A percentile compares a stretch with the other conserved stretches of the same genome.
These are phyloP conservation scores for Patella vulgata DNA, from an alignment of 1,140 invertebrate species.

Conservation along the genomic window DNA sequence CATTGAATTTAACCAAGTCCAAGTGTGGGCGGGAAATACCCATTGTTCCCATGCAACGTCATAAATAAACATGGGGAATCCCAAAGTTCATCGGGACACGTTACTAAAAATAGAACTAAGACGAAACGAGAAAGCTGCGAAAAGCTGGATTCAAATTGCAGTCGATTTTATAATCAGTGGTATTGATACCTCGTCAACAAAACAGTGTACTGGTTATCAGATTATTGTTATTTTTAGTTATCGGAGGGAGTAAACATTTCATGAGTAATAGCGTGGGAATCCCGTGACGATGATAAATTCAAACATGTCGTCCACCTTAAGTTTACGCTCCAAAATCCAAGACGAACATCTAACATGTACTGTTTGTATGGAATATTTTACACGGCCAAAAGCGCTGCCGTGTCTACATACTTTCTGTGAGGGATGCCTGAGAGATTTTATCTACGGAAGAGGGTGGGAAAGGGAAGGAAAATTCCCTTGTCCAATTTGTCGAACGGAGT, in stretches of 20 bases:
- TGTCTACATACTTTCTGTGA: constrained; percentile 62
- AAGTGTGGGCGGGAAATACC: no score
- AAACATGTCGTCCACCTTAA: constrained; percentile 27
- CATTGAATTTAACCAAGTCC: no score
- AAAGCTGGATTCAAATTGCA: no score
- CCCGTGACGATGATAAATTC: constrained; percentile 3
- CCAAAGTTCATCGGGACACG: no score
- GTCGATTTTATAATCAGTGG: no score
- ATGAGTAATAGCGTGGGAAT: constrained; percentile 1
- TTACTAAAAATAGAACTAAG: background rate
- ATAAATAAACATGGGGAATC: no score
- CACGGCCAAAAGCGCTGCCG: constrained; percentile 55
- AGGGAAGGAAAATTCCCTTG: constrained; percentile 51
- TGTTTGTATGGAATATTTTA: constrained; percentile 53
- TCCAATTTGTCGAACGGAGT: constrained; percentile 47
- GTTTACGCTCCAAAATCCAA: constrained; percentile 40
- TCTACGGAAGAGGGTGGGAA: constrained; percentile 40
- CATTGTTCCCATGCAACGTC: no score
- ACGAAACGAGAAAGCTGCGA: no score
- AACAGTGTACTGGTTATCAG: no score
- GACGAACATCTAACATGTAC: constrained; percentile 58
- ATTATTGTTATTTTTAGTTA: no score
- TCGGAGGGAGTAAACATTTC: no score
- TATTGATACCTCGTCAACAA: no score
- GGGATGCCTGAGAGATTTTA: constrained; percentile 52